Evolutionary conservation across 2,113 vertebrate species (phyloP).

Genomic region (Stictonetta naevosa): DNA sequence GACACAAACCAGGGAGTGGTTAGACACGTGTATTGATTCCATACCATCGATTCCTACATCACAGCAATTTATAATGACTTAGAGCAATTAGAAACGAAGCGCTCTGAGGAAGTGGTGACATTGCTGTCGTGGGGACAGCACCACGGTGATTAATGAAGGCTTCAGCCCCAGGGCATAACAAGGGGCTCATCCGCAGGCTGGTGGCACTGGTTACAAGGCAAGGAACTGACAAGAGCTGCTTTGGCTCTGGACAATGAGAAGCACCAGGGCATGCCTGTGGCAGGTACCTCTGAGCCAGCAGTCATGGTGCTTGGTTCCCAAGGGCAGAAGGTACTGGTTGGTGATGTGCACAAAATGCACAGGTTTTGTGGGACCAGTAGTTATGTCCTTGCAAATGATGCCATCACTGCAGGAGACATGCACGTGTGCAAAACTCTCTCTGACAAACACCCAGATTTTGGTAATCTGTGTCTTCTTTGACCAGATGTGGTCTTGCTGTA

Average conservation of each 20-base stretch:
- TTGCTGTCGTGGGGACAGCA: not conserved
- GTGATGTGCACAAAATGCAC: not conserved
- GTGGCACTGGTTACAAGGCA: not conserved
- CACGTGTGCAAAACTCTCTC: not conserved
- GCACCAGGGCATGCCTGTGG: not conserved
- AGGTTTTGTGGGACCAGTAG: not conserved
- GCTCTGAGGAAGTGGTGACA: not conserved
- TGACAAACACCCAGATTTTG: not conserved
- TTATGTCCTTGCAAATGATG: not conserved
- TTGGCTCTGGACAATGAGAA: not conserved
- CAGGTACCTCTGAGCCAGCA: not conserved
- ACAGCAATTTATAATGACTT: not conserved
- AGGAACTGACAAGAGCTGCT: not conserved
- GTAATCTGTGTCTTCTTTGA: not conserved
- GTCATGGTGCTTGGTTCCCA: rapidly evolving
- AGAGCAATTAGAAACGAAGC: not conserved
- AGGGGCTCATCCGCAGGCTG: not conserved
- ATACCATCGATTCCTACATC: rapidly evolving
- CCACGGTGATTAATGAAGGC: not conserved
- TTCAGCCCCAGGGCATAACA: not conserved
- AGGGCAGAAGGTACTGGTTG: rapidly evolving
- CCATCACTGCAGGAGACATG: not conserved
- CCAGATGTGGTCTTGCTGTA: not conserved
- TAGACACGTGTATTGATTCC: not conserved
- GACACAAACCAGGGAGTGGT: not conserved